Base-by-base conservation (phyloP, 2,888 invertebrate genomes). In the Caenorhabditis sp. region DNA sequence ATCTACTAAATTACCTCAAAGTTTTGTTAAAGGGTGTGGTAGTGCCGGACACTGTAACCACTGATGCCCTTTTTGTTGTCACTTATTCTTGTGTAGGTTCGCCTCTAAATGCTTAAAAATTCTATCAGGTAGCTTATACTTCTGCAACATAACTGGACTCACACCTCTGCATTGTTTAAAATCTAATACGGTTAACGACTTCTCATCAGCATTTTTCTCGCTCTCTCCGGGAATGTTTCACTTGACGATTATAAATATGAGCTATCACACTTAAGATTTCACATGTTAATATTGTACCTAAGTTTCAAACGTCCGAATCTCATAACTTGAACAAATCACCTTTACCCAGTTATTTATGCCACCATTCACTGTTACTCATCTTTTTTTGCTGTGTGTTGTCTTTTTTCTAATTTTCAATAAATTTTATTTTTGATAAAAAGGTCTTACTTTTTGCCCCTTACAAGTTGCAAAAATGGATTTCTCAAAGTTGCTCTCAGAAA, bases 351-450 rank as follows among this genome's bases (percentile, higher is more conserved):
- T 66, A 41, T 49, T 24, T 41, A 28, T 26, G 47, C 31, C 49
- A 49, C 10, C 16, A 35, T 35, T 47, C 47, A 47, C 47, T 47
- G 47, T 47, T 47, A 19, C n/a, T 47, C 61, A n/a, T 35, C n/a
- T 69, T 69, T 47, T 70, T 77, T 70, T 31, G 69, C 28, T 70
- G 70, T 70, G 79, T 79, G 64, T 79, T 79, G 8, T 61, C 54
- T 49, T 38, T 19, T 41, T 47, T 38, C 58, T n/a, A n/a, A 47
- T 70, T 44, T 63, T n/a, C 7, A n/a, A n/a, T 31, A 31, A 54
- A 76, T 61, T n/a, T 63, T 70, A 77, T 5, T 49, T 76, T 75
- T 24, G 12, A 38, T 38, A 31, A 31, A 22, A 68, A 58, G 51
- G 31, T 44, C 14, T 47, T 41, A 12, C 41, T 16, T 56, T 38